Evolutionary conservation across 2,797 vertebrate species (phyloP).

Genomic region (Nyctibius grandis): DNA sequence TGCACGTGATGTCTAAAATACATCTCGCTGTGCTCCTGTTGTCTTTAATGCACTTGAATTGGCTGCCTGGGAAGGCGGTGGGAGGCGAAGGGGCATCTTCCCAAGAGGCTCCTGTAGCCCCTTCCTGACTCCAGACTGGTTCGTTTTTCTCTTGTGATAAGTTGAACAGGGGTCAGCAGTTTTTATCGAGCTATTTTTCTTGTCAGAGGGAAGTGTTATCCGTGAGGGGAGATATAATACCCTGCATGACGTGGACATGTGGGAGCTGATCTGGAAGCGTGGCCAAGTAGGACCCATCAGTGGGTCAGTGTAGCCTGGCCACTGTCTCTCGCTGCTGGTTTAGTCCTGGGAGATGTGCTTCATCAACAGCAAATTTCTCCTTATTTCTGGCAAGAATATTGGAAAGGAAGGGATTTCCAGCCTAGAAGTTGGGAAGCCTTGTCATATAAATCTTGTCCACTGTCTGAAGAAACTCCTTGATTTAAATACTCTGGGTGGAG

Average conservation of each 20-base stretch:
- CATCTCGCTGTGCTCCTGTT: neutral
- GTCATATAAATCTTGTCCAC: neutral
- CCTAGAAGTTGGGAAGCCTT: neutral
- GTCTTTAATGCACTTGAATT: rapidly evolving
- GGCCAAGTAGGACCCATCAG: neutral
- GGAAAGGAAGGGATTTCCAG: neutral
- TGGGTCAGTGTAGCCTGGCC: neutral
- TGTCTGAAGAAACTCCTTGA: neutral
- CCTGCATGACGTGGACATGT: neutral
- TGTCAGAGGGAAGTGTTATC: neutral
- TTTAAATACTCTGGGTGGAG: neutral
- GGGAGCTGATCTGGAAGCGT: neutral
- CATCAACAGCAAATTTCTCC: neutral
- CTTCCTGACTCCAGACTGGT: neutral
- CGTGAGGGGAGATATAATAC: neutral
- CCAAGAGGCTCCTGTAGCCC: neutral
- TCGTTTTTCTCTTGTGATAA: neutral
- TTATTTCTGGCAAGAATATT: neutral
- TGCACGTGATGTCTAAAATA: rapidly evolving
- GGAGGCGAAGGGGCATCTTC: neutral
- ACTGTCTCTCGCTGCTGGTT: neutral
- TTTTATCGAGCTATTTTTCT: neutral
- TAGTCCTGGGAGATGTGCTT: neutral
- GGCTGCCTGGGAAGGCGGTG: neutral
- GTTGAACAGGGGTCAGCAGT: neutral